Base-by-base conservation (phyloP, 1,140 invertebrate genomes). In the Neodiprion lecontei region DNA sequence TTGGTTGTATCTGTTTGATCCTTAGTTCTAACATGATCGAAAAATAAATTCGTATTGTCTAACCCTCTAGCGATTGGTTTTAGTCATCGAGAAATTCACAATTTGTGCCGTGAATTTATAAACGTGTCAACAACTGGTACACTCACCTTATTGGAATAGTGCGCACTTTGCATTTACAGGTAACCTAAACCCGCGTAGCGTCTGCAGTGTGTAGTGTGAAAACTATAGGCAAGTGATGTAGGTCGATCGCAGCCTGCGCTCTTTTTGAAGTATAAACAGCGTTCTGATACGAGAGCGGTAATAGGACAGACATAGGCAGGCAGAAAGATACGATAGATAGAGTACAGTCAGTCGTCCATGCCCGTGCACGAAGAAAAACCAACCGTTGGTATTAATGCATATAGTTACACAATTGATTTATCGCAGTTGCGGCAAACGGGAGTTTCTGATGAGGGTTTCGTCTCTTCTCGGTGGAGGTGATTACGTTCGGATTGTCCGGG, bases 371-470 rank as follows among this genome's bases (percentile, higher is more conserved):
- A 12, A 14, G 12, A 12, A 69, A 47, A 69, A 21, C 17, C 40
- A 69, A 23, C 40, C 17, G 8, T 23, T 77, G 40, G 48, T 17
- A 72, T 50, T n/a, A 11, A 67, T 65, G 14, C 74, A 72, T 80
- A 84, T 87, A 91, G 91, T 95, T 94, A 95, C 94, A 94, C 92
- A 86, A 95, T 94, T 84, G 91, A 90, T 82, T 91, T 90, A 88
- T 93, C 92, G 89, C 94, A 95, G 82, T 92, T 93, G 84, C 89
- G 91, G 90, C 94, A 95, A 85, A 90, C 89, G 69, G 93, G 91
- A 67, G 89, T 89, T 80, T 90, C 90, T 78, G 53, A 17, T 17
- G 53, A 61, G 11, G 53, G 53, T 61, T 61, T 61, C 53, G 53
- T 17, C 53, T 61, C 53, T 61, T 12, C 11, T 17, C 11, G 53